A percentile compares a stretch with the other conserved stretches of the same genome.
Conservation (phyloP, 2,888 invertebrate species). For the Cephus sareptanus region DNA sequence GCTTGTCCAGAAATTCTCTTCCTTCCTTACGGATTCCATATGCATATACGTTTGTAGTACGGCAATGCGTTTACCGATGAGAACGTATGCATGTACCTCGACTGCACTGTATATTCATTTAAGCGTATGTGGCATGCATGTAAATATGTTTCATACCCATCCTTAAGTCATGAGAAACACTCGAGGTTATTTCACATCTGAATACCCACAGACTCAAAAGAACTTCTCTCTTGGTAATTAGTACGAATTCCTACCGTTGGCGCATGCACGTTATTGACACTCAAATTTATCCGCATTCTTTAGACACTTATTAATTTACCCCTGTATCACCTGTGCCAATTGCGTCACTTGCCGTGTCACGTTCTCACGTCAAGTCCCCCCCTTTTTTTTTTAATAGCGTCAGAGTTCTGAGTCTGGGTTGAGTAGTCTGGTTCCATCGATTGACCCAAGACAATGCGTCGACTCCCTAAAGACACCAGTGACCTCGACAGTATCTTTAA, state of each 20-base stretch:
- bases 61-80: background rate
- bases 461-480: background rate
- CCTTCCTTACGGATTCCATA: background rate
- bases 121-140: background rate
- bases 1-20: background rate
- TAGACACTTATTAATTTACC: background rate
- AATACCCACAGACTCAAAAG: background rate
- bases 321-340: no score
- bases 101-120: background rate
- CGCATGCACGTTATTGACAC: background rate
- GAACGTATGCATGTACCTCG: background rate
- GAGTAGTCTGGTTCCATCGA: slow-evolving; percentile 33
- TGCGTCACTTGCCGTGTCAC: background rate
- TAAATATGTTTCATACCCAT: background rate
- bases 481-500: background rate
- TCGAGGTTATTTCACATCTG: background rate
- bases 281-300: background rate
- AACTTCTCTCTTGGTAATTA: background rate
- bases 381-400: background rate
- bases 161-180: background rate
- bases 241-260: background rate
- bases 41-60: background rate
- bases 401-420: slow-evolving; percentile 16
- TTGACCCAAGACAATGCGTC: slow-evolving; percentile 16
- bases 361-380: background rate